Evolutionary conservation across 1,140 invertebrate species (phyloP), one percentile per base, ranked within the genome.

Genomic region (Dinothrombium tinctorium): DNA sequence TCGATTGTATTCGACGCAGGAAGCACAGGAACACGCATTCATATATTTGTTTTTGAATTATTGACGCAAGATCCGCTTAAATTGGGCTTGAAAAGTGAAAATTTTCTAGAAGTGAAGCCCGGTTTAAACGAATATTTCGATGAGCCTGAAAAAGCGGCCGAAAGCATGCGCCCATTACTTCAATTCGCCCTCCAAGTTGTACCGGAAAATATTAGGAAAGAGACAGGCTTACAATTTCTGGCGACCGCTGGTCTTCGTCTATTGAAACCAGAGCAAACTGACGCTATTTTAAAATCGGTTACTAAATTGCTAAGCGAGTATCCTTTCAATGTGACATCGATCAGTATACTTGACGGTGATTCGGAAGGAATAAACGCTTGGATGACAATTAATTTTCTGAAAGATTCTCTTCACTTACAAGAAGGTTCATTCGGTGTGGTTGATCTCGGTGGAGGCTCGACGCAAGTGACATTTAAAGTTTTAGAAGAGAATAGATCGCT

Each of bases 1-100:
- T 81, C 80, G 0, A 76, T 89, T n/a, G 73, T 95, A 31, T 81
- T 95, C 43, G 89, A 96, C 63, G 87, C 86, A 1, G 89, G 89
- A 11, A 89, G 82, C 19, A 95, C 90, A 0, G 90, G 87, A 1
- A 82, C 82, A 35, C 68, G 89, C 43, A 70, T 94, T 9, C 64
- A 89, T 48, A 76, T 84, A 0, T 94, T 84, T 55, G 74, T 74
- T 46, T 94, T 94, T 59, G 41, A 31, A 24, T 17, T 22, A 23
- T 14, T 25, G 12, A 9, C 11, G 11, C 23, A 29, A 11, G 37
- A 14, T 40, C 29, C 8, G 12, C 36, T 11, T 41, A 17, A 28
- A n/a, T 59, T 82, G 46, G 64, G 76, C 26, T 54, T 86, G 8
- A 72, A 77, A 43, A 67, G 72, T 52, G 81, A 90, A 61, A 63